A percentile compares a stretch with the other conserved stretches of the same genome.
Conservation (phyloP, 2,888 invertebrate species). For the Abrostola triplasia region DNA sequence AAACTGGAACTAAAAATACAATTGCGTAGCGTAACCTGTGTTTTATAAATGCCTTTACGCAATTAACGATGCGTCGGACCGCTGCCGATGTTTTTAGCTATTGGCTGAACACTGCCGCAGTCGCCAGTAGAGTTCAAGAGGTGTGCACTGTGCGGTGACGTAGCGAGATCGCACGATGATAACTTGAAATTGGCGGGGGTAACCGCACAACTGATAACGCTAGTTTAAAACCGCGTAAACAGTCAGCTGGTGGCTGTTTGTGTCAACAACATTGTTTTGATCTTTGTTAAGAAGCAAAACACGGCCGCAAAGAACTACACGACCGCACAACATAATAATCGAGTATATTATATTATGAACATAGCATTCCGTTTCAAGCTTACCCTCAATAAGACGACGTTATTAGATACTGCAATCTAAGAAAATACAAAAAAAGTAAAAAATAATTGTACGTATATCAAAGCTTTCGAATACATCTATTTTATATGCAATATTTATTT, state of each 20-base stretch:
- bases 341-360: not conserved
- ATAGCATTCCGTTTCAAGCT: conserved; percentile 1
- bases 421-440: not conserved
- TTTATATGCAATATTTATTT: too few species aligned
- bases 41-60: conserved; percentile 20
- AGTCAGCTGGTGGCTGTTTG: conserved; percentile 57
- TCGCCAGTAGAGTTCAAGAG: conserved; percentile 25
- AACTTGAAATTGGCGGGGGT: conserved; percentile 55
- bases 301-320: conserved; percentile 1
- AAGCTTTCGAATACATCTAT: too few species aligned
- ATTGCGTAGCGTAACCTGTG: conserved; percentile 24
- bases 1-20: conserved; percentile 14
- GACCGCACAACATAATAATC: conserved; percentile 1
- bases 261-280: conserved; percentile 54
- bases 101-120: conserved; percentile 22
- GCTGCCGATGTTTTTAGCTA: conserved; percentile 27
- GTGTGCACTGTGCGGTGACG: conserved; percentile 56
- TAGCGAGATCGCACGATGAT: conserved; percentile 61
- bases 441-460: too few species aligned
- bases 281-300: conserved; percentile 24
- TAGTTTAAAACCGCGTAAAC: conserved; percentile 41
- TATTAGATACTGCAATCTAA: not conserved
- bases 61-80: conserved; percentile 38
- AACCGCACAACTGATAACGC: conserved; percentile 62
- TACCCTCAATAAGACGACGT: not conserved